Conservation (phyloP, 2,888 invertebrate genomes). For the Meteorus colon region DNA sequence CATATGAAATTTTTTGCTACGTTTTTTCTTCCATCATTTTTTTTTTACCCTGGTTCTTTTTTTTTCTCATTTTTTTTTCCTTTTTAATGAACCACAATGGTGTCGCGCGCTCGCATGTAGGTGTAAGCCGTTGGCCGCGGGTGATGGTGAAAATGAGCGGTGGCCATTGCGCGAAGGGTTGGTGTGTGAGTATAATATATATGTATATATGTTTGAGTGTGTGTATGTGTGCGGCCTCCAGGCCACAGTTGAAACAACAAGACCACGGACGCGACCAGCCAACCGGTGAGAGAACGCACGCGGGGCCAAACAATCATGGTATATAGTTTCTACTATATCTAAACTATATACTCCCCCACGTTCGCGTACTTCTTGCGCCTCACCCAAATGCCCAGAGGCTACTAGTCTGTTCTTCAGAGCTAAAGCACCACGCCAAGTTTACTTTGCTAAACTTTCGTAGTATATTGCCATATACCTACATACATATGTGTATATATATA, state of each 20-base stretch:
- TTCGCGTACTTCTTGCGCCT: slow-evolving; percentile 10
- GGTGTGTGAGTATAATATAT: slow-evolving; percentile 3
- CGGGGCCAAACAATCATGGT: slow-evolving; percentile 16
- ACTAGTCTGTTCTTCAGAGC: slow-evolving; percentile 50
- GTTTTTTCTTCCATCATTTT: neutral
- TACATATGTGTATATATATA: slow-evolving; percentile 10
- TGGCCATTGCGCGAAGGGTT: slow-evolving; percentile 19
- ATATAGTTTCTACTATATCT: neutral
- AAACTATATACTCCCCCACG: slow-evolving; percentile 4
- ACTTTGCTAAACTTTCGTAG: slow-evolving; percentile 63
- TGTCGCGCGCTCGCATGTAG: slow-evolving; percentile 25
- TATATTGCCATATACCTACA: slow-evolving; percentile 22
- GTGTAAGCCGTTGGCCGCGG: slow-evolving; percentile 19
- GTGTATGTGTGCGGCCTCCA: slow-evolving; percentile 41
- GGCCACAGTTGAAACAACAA: slow-evolving; percentile 65
- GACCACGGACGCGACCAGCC: slow-evolving; percentile 58
- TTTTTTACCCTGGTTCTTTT: neutral
- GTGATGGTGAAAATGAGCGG: slow-evolving; percentile 32
- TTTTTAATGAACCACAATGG: slow-evolving; percentile 29
- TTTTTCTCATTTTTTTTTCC: slow-evolving; percentile 19
- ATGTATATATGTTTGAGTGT: slow-evolving; percentile 2
- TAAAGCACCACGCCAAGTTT: slow-evolving; percentile 62
- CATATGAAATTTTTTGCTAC: neutral
- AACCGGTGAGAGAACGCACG: slow-evolving; percentile 29
- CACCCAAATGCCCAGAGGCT: slow-evolving; percentile 13